Percentiles rank a stretch among this genome's conserved stretches.
Conservation (phyloP, 1,140 invertebrate genomes). For the Saccostrea cuccullata region DNA sequence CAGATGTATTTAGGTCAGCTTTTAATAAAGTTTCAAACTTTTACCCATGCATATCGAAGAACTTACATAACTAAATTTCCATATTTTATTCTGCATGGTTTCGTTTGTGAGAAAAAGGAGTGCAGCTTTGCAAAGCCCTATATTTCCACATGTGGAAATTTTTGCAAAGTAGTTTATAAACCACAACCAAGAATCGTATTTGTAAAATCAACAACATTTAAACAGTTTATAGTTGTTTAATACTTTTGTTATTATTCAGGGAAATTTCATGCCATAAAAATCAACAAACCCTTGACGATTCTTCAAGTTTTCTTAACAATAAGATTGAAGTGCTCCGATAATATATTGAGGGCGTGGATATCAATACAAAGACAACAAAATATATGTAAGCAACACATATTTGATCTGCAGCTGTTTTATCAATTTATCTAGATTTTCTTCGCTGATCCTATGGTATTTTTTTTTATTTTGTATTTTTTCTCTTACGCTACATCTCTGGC, state of each 20-base stretch:
- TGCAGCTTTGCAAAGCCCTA: no score
- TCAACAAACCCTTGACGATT: not conserved
- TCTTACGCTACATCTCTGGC: not conserved
- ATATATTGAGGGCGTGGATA: not conserved
- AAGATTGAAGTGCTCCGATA: not conserved
- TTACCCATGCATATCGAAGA: no score
- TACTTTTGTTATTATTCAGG: not conserved
- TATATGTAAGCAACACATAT: not conserved
- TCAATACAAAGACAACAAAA: not conserved
- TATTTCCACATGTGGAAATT: not conserved
- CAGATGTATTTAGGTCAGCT: no score
- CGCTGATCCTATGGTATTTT: not conserved
- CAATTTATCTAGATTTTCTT: conserved; percentile 21
- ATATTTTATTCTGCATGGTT: no score
- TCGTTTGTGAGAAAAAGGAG: no score
- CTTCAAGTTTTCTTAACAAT: not conserved
- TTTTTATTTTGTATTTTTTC: not conserved
- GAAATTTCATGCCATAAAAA: not conserved
- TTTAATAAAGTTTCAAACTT: no score
- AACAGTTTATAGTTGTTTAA: not conserved
- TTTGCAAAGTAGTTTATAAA: not conserved
- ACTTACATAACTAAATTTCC: no score
- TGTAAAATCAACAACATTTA: not conserved
- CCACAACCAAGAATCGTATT: not conserved
- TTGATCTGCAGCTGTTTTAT: conserved; percentile 10